Evolutionary conservation across 2,113 vertebrate genomes (phyloP), one percentile per base, ranked within the genome.

Genomic region (Sylvilagus bachmani): DNA sequence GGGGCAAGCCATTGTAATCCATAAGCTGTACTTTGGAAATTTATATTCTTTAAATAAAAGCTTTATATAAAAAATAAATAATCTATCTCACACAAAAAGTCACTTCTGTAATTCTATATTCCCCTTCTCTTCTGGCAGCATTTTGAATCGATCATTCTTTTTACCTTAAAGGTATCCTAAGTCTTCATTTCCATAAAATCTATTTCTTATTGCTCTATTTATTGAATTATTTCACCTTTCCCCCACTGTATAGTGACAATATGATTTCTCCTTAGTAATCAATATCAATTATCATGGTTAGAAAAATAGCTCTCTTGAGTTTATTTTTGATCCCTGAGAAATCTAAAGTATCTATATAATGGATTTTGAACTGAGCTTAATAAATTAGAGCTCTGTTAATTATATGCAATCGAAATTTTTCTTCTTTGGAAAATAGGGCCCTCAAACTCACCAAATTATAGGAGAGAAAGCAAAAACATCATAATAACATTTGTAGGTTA

Each of bases 271-370:
- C 55, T 66, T 79, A n/a, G 3, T 53, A 27, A 70, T 85, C 53
- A 79, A 64, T 13, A 66, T 66, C 49, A 74, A 31, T 36, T 31
- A 62, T 36, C 62, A 2, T 69, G 10, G 61, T 33, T 16, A 58
- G 44, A 74, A 80, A 31, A 80, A 5, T 44, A 90, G 73, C 29
- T 75, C 19, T 12, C 9, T 7, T 75, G 51, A 87, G 70, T 88
- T 16, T 31, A 92, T 77, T 67, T 87, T 83, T 70, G 53, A 83
- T 64, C 27, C 53, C 77, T 22, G 62, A 85, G 38, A 90, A 85
- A 27, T 6, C 25, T 38, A 71, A 27, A 44, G 5, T 69, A 10
- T 21, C 21, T n/a, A 53, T 6, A 14, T 4, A 8, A 12, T 8
- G 84, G 3, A 66, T 82, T 25, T 49, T 82, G 29, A 33, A 64